Conservation (phyloP, 1,140 invertebrate species). For the Lepeophtheirus salmonis region DNA sequence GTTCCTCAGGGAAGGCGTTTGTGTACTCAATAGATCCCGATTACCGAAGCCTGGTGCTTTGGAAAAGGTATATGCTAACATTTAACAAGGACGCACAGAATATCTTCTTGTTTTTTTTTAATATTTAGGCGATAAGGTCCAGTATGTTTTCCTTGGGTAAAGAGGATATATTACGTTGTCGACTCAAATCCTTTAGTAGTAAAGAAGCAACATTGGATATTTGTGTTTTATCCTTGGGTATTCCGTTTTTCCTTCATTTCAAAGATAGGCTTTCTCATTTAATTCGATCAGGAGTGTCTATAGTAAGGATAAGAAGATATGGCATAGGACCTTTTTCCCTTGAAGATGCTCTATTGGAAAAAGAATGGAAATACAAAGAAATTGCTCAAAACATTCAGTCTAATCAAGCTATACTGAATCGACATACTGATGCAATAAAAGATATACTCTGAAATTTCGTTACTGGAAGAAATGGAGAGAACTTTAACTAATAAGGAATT, state of each 20-base stretch:
- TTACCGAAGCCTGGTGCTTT: neutral
- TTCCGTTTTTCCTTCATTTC: neutral
- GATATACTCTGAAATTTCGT: too few species aligned
- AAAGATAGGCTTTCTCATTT: neutral
- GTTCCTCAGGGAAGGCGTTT: neutral
- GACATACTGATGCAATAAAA: too few species aligned
- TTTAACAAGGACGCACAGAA: neutral
- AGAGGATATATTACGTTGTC: neutral
- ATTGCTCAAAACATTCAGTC: neutral
- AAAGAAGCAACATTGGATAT: neutral
- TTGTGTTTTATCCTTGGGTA: neutral
- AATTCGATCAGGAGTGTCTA: neutral
- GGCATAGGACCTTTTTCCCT: neutral
- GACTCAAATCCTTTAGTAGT: neutral
- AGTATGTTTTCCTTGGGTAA: neutral
- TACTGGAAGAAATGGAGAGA: too few species aligned
- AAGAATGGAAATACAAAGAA: neutral
- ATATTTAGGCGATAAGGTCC: neutral
- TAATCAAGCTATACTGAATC: neutral
- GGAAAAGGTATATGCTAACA: neutral
- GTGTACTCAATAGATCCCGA: neutral
- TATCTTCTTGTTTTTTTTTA: neutral
- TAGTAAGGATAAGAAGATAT: neutral
- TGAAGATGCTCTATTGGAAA: neutral
- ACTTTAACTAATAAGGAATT: too few species aligned